Evolutionary conservation across 37 sponge, comb jelly and placozoan species (phyloP).

Genomic region (Ianthella basta): DNA sequence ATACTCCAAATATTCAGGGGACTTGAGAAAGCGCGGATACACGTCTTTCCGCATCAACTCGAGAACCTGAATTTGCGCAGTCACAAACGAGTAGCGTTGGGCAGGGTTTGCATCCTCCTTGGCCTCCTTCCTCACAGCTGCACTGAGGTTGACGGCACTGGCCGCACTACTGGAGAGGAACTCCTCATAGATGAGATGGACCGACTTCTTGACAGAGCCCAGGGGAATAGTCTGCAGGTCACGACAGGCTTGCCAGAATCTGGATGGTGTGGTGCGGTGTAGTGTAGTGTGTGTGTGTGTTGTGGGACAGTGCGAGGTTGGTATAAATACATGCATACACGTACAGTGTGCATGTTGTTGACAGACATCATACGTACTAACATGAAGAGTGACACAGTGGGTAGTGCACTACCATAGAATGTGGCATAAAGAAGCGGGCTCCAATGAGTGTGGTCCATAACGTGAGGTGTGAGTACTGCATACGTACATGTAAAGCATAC

Average conservation of each 20-base stretch:
- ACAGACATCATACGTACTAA: too few species aligned
- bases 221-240: conserved; percentile 73
- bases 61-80: conserved; percentile 80
- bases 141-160: conserved; percentile 82
- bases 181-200: conserved; percentile 70
- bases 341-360: too few species aligned
- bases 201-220: conserved; percentile 43
- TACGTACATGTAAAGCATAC: not conserved
- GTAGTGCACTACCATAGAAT: too few species aligned
- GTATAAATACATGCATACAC: too few species aligned
- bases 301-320: too few species aligned
- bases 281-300: too few species aligned
- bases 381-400: too few species aligned
- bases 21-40: conserved; percentile 85
- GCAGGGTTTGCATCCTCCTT: conserved; percentile 44
- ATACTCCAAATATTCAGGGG: conserved; percentile 31
- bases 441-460: too few species aligned
- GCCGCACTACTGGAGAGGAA: conserved; percentile 54
- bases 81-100: conserved; percentile 62
- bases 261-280: not conserved
- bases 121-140: conserved; percentile 45
- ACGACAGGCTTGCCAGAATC: conserved; percentile 75
- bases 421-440: too few species aligned
- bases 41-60: conserved; percentile 90
- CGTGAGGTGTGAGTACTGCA: too few species aligned